phyloP scores from a whole-genome alignment of 2,113 vertebrate species.

The Colistium nudipinnis region DNA sequence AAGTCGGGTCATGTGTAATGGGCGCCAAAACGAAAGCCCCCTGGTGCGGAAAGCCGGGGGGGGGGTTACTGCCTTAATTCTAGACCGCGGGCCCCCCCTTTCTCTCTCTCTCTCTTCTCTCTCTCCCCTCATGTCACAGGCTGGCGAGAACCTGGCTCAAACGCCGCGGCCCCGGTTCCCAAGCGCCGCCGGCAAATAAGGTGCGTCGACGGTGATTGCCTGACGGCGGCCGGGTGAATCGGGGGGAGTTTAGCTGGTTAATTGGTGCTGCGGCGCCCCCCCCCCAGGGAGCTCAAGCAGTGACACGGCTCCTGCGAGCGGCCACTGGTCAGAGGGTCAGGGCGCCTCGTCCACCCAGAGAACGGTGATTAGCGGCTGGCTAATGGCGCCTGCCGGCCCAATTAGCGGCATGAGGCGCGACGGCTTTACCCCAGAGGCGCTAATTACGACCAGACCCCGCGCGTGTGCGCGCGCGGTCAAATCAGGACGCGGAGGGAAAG shows the following conservation, averaged over 20 bases:
- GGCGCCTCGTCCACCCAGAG: constrained; percentile 63
- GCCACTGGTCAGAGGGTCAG: constrained; percentile 66
- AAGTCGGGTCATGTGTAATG: constrained; percentile 71
- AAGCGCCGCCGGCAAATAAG: constrained; percentile 11
- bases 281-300: constrained; percentile 40
- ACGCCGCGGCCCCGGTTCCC: constrained; percentile 13
- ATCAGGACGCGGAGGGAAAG: constrained; percentile 17
- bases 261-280: constrained; percentile 59
- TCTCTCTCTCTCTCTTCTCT: neutral
- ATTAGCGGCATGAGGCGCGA: constrained; percentile 76
- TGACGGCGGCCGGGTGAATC: constrained; percentile 1
- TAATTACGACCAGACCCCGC: constrained; percentile 68
- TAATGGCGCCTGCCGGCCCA: constrained; percentile 78
- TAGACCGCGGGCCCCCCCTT: constrained; percentile 15
- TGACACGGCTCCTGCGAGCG: constrained; percentile 63
- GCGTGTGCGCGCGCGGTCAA: constrained; percentile 31
- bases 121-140: neutral
- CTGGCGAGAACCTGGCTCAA: neutral
- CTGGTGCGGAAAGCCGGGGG: constrained; percentile 58
- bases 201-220: constrained; percentile 2
- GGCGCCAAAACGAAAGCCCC: constrained; percentile 68
- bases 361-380: constrained; percentile 74
- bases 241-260: constrained; percentile 50
- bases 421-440: constrained; percentile 65
- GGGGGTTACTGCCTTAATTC: constrained; percentile 40